Evolutionary conservation across 1,140 invertebrate genomes (phyloP), one percentile per base, ranked within the genome.

Genomic region (Homarus americanus): DNA sequence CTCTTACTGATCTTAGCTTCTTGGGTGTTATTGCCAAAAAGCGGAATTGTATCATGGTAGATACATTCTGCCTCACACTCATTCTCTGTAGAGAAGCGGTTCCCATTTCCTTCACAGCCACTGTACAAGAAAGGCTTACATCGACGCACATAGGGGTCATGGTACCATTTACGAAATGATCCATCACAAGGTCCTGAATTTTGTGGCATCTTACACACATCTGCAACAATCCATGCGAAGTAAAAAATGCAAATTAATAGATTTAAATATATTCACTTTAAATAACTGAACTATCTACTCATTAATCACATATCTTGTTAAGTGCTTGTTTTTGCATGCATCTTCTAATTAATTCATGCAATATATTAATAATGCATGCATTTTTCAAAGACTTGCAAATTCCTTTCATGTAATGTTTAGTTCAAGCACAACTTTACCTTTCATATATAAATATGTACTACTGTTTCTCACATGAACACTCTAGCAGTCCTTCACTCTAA

Each of bases 61-160:
- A 92, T 63, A 85, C 92, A 92, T 53, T 84, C 92, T 41, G 83
- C 72, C 92, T 95, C 95, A 93, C 98, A 99, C 75, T 97, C 96
- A 86, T 96, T 95, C 93, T 98, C 96, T 0, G 97, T 96, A 7
- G 95, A 95, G 95, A 98, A 99, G 92, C 98, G 97, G 94, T 99
- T 99, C 87, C 95, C 94, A 94, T 98, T 99, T 36, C 97, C 97
- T 94, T 97, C 97, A 94, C 98, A 99, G 93, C 96, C 96, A 80
- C 95, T 95, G 93, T 96, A 96, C 87, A 94, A 93, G 94, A 97
- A 97, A 93, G 94, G 94, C 91, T 94, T 94, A 94, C 96, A 96
- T 91, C 93, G 94, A 93, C 93, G 93, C 93, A 94, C 93, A 91
- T 93, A 93, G 73, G 94, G 93, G 93, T 96, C 96, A 94, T 95